A percentile compares a stretch with the other conserved stretches of the same genome.
Evolutionary conservation across 2,888 invertebrate species (phyloP).

Genomic region (Gnatocerus cornutus): DNA sequence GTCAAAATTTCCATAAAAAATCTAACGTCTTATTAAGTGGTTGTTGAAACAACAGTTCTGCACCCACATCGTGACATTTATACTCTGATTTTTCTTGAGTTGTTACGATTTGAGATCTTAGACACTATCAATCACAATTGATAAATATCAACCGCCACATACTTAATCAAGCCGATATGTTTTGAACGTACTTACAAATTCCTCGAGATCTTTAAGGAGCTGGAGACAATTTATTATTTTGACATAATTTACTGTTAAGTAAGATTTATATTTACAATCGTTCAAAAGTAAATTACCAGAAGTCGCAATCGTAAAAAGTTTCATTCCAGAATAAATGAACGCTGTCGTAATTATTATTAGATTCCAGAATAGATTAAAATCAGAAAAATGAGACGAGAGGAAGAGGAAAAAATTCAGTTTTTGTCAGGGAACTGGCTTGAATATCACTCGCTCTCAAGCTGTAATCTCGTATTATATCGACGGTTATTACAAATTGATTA

Average conservation of each 20-base stretch:
- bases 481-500: slow-evolving; percentile 59
- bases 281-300: slow-evolving; percentile 19
- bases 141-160: slow-evolving; percentile 42
- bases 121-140: slow-evolving; percentile 47
- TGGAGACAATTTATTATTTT: slow-evolving; percentile 35
- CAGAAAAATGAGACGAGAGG: slow-evolving; percentile 2
- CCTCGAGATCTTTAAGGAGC: slow-evolving; percentile 39
- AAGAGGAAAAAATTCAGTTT: not conserved
- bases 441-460: slow-evolving; percentile 19
- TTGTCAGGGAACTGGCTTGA: slow-evolving; percentile 7
- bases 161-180: slow-evolving; percentile 47
- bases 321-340: slow-evolving; percentile 20
- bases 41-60: slow-evolving; percentile 6
- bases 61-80: slow-evolving; percentile 24
- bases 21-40: not conserved
- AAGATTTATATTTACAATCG: slow-evolving; percentile 25
- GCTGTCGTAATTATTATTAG: slow-evolving; percentile 36
- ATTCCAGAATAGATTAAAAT: slow-evolving; percentile 23
- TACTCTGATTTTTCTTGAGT: not conserved
- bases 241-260: slow-evolving; percentile 40
- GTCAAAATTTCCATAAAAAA: slow-evolving; percentile 15
- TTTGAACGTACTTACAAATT: slow-evolving; percentile 42
- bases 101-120: no score
- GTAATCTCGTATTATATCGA: slow-evolving; percentile 52
- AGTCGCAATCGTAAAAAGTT: slow-evolving; percentile 19